Evolutionary conservation across 2,888 invertebrate genomes (phyloP).

Genomic region (Synanthedon andrenaeformis): DNA sequence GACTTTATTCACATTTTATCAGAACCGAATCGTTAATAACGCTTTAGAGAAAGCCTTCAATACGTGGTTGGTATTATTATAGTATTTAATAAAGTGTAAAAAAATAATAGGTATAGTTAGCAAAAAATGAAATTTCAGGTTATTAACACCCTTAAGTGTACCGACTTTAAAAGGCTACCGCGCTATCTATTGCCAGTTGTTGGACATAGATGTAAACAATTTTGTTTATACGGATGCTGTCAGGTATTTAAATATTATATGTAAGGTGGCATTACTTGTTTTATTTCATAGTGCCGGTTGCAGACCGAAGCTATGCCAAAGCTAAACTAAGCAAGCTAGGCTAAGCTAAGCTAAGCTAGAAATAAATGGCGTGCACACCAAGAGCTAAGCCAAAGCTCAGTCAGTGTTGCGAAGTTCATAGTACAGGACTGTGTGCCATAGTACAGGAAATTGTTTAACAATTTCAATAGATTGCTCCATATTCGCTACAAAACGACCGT

Average conservation of each 20-base stretch:
- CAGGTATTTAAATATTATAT: conserved; percentile 33
- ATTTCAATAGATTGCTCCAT: no score
- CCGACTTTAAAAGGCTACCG: conserved; percentile 52
- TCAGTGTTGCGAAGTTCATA: no score
- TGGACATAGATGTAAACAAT: conserved; percentile 68
- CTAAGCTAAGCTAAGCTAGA: no score
- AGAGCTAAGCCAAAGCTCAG: no score
- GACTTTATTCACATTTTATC: conserved; percentile 75
- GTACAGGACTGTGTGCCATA: no score
- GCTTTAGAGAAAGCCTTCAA: conserved; percentile 28
- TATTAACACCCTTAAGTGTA: conserved; percentile 28
- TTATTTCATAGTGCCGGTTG: no score
- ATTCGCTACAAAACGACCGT: no score
- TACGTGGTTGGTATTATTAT: conserved; percentile 34
- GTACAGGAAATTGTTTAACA: no score
- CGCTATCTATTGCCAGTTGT: conserved; percentile 63
- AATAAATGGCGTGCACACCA: no score
- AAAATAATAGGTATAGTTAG: conserved; percentile 6
- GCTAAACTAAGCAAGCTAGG: no score
- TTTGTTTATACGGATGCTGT: conserved; percentile 64
- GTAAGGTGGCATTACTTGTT: neutral
- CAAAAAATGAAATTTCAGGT: conserved; percentile 18
- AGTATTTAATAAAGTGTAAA: conserved; percentile 11
- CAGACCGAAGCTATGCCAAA: no score
- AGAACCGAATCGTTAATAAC: conserved; percentile 53